Percentiles rank a stretch among this genome's conserved stretches.
Conservation (phyloP, 2,113 vertebrate genomes). For the Mesocricetus auratus region DNA sequence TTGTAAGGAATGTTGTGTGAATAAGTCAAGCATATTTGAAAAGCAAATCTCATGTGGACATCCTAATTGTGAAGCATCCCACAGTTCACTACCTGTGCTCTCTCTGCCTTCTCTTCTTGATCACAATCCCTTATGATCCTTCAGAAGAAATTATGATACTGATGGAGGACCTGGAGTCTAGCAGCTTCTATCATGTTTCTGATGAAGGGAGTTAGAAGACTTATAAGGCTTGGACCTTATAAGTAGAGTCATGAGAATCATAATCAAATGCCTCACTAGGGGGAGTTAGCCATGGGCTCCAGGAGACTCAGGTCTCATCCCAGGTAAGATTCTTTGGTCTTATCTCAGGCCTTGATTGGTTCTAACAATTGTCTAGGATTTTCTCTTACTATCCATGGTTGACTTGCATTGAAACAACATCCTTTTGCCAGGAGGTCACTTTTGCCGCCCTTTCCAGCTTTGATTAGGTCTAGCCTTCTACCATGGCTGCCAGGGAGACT, state of each 20-base stretch:
- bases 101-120: neutral
- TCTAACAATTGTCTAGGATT: neutral
- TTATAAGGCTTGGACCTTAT: neutral
- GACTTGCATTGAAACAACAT: neutral
- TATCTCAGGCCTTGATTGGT: neutral
- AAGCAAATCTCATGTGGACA: neutral
- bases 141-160: neutral
- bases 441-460: neutral
- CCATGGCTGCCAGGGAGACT: neutral
- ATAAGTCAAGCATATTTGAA: neutral
- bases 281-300: neutral
- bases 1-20: neutral
- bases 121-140: neutral
- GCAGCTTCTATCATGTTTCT: neutral
- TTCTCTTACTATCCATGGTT: neutral
- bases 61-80: neutral
- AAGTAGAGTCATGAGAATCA: neutral
- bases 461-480: neutral
- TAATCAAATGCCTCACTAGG: neutral
- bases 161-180: neutral
- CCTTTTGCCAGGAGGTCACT: neutral
- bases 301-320: neutral
- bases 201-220: neutral
- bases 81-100: neutral
- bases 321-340: neutral